Conservation (phyloP, 2,113 vertebrate species). For the Pyrgilauda ruficollis region DNA sequence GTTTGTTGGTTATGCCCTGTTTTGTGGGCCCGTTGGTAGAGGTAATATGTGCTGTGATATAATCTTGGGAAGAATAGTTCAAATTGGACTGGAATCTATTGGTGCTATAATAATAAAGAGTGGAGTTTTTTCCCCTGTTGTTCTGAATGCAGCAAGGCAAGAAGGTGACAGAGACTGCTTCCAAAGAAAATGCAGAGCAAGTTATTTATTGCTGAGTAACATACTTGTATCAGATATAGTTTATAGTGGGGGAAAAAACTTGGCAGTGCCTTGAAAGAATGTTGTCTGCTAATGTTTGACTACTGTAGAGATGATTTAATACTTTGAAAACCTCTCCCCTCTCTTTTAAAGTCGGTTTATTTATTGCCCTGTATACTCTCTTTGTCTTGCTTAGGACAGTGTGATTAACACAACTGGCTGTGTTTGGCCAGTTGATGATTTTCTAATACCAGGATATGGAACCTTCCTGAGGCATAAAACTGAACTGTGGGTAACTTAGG, state of each 20-base stretch:
- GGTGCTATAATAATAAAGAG: not conserved
- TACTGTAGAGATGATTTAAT: not conserved
- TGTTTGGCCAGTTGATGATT: not conserved
- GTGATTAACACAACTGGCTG: not conserved
- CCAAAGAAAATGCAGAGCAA: not conserved
- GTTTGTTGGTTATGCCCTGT: not conserved
- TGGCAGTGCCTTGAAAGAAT: not conserved
- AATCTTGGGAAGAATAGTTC: not conserved
- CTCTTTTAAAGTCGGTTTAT: not conserved
- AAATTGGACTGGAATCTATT: not conserved
- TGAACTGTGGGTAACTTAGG: not conserved
- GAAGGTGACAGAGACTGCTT: not conserved
- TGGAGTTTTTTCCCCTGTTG: not conserved
- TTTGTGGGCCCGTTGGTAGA: not conserved
- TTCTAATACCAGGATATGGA: not conserved
- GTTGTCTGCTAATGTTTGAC: not conserved
- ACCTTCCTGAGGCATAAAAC: not conserved
- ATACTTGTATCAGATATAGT: not conserved
- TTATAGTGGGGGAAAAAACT: not conserved
- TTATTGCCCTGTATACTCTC: not conserved
- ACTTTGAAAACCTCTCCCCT: not conserved
- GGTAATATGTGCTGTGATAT: not conserved
- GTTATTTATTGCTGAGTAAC: not conserved
- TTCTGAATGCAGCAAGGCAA: not conserved
- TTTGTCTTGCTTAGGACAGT: not conserved